Evolutionary conservation across 1,140 invertebrate genomes (phyloP), one percentile per base, ranked within the genome.

Genomic region (Pseudomyrmex flavicornis): DNA sequence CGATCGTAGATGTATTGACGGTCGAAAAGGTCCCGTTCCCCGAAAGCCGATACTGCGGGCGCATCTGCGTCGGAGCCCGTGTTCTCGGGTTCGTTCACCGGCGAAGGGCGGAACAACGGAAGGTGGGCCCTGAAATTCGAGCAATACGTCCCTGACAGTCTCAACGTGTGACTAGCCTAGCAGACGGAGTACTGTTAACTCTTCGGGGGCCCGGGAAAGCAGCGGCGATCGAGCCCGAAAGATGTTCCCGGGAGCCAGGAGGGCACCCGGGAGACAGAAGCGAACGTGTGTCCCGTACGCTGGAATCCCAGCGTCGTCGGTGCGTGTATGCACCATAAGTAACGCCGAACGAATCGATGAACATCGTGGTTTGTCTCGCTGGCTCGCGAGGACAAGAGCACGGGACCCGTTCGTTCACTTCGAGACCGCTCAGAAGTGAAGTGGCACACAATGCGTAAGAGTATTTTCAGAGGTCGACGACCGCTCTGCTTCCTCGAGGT

Each of bases 401-500:
- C 66, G 82, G n/a, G 59, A 52, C 66, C 66, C 85, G 75, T 44
- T 85, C 79, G 85, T 70, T 66, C 85, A 66, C 56, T 72, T 85
- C 83, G 77, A 83, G 74, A 86, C 85, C 79, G 85, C 82, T 91
- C 91, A 87, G 85, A 92, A 93, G 90, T 91, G 92, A 93, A 93
- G 93, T 94, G 92, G 92, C 93, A 94, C 93, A 93, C 92, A 92
- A 93, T 92, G 92, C 92, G 92, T 93, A 93, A 93, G 93, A 94
- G 92, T 93, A 93, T 92, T 92, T 91, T 91, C 88, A 92, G 89
- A 77, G 93, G 88, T 93, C 92, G 89, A 90, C 86, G 93, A 93
- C 93, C 93, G 93, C 92, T 93, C 93, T 93, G 93, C 88, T 93
- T 93, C 92, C 85, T 88, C 85, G 86, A 83, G 85, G 84, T 88